Evolutionary conservation across 2,888 invertebrate genomes (phyloP), one percentile per base, ranked within the genome.

Genomic region (Adelognathus sp.): DNA sequence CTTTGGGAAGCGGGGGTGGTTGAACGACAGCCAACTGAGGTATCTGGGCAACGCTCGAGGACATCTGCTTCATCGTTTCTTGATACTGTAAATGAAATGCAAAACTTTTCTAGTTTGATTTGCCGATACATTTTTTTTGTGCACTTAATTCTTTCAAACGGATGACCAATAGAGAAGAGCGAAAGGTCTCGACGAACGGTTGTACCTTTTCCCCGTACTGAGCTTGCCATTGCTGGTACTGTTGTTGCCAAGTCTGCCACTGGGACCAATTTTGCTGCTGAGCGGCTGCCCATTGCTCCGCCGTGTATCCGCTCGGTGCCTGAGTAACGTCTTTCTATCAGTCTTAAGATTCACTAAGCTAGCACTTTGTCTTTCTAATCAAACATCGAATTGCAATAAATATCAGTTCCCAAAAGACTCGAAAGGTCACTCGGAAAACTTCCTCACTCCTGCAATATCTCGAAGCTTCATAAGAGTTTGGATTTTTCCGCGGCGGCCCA

Each of bases 181-280:
- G 58, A 27, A 31, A 31, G 21, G 44, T 50, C 29, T 77, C 67
- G 39, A 61, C 21, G 2, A 54, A 76, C 33, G 44, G 46, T 29
- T 79, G 79, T 92, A 95, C 95, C 94, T 95, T 95, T 73, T 95
- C 95, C 56, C 95, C 96, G 89, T 95, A 96, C 86, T 95, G 95
- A 77, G 93, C 94, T 88, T 96, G 96, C 96, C 95, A 95, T 85
- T 95, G 95, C 60, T 95, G 94, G 91, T 95, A 96, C 86, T 96
- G 96, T 83, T 95, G 95, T 85, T 96, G 95, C 96, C 96, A 96
- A 83, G 95, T 95, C 7, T 94, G 93, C 94, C 95, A 95, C 83
- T 96, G 95, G 81, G 94, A 94, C 94, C 95, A 95, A 86, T 94
- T 95, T 88, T 95, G 95, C 83, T 95, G 95, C 86, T 95, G 95